Conservation (phyloP, 1,140 invertebrate species). For the Paracyclopina nana region DNA sequence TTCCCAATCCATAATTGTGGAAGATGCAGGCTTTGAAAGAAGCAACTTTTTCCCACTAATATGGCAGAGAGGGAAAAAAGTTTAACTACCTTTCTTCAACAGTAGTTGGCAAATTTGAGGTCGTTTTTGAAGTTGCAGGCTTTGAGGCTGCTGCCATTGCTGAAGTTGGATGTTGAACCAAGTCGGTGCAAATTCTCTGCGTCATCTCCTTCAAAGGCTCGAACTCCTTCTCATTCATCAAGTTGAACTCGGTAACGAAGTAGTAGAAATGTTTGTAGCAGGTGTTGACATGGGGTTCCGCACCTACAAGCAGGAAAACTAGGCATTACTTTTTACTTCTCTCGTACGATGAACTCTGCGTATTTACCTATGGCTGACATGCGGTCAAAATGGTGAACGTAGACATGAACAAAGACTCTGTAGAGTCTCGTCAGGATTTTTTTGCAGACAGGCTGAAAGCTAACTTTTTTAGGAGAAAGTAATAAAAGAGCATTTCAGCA, state of each 20-base stretch:
- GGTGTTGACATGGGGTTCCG: slow-evolving; percentile 84
- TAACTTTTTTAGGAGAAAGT: too few relatives aligned
- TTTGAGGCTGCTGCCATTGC: too few relatives aligned
- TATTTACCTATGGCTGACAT: slow-evolving; percentile 55
- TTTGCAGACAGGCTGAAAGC: slow-evolving; percentile 46
- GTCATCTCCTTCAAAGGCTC: slow-evolving; percentile 66
- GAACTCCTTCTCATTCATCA: slow-evolving; percentile 64
- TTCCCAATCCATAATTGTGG: too few relatives aligned
- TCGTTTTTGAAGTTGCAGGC: too few relatives aligned
- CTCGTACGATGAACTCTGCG: background rate
- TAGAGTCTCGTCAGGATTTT: slow-evolving; percentile 81
- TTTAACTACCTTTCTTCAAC: too few relatives aligned
- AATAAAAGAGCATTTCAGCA: too few relatives aligned
- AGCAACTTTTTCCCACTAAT: too few relatives aligned
- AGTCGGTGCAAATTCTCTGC: slow-evolving; percentile 35
- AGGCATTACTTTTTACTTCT: background rate
- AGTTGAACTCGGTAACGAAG: slow-evolving; percentile 70
- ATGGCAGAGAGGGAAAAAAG: too few relatives aligned
- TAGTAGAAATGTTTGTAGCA: slow-evolving; percentile 95
- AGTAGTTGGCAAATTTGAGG: too few relatives aligned
- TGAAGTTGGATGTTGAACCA: background rate
- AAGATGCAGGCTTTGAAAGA: too few relatives aligned
- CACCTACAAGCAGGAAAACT: background rate
- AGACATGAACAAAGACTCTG: slow-evolving; percentile 87
- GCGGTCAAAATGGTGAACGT: slow-evolving; percentile 87